Conservation (phyloP, 23 tunicate species). For the Styela clava region DNA sequence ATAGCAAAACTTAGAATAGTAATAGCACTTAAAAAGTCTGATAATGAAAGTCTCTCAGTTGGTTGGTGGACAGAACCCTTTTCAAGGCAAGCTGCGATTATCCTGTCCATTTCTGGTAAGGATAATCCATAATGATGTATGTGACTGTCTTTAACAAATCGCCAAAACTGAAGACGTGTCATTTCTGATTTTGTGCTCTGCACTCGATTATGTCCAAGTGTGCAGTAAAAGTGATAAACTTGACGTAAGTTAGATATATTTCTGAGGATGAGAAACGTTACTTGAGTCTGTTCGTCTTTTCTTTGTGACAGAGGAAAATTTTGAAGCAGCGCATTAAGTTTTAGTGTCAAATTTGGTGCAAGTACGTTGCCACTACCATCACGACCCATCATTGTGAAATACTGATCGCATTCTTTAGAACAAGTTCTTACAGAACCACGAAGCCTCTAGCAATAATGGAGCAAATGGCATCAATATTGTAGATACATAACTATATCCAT, state of each 20-base stretch:
- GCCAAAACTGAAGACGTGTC: conserved; percentile 95
- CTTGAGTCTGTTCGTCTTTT: conserved; percentile 32
- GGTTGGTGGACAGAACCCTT: conserved; percentile 77
- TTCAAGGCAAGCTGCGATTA: conserved; percentile 58
- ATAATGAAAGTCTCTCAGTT: conserved; percentile 67
- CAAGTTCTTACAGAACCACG: neutral
- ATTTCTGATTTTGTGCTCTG: conserved; percentile 89
- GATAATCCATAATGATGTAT: conserved; percentile 69
- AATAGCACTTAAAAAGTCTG: conserved; percentile 76
- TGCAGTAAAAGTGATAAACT: conserved; percentile 85
- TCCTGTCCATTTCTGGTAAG: conserved; percentile 64
- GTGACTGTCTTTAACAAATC: conserved; percentile 82
- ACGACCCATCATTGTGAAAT: conserved; percentile 28
- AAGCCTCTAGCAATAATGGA: no score
- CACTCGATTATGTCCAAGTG: conserved; percentile 81
- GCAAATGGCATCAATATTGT: no score
- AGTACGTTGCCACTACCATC: conserved; percentile 34
- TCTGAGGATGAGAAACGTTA: conserved; percentile 61
- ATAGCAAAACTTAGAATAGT: conserved; percentile 57
- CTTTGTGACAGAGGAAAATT: conserved; percentile 14
- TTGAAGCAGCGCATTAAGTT: conserved; percentile 11
- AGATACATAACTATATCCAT: no score
- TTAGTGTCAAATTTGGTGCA: conserved; percentile 26
- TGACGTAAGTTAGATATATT: conserved; percentile 72
- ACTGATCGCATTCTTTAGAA: conserved; percentile 3